Evolutionary conservation across 2,797 vertebrate species (phyloP), one percentile per base, ranked within the genome.

Genomic region (Poecilia picta): DNA sequence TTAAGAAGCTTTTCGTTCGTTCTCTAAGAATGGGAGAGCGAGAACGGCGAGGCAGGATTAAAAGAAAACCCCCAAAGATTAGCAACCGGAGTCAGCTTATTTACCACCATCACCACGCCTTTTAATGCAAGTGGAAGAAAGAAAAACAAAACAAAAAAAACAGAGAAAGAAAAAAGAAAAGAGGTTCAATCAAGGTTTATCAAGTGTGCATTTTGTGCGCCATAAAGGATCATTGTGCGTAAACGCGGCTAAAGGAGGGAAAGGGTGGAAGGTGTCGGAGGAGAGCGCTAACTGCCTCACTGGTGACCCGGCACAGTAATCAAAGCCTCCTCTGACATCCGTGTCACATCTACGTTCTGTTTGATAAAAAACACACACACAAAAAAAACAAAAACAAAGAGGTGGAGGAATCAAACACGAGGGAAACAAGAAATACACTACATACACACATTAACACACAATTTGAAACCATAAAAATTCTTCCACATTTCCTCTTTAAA

Each of bases 311-410:
- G 96, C 82, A 96, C 96, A 78, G 96, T 96, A 88, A 94, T 92
- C 95, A 96, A 94, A 91, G 96, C 96, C 88, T 96, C 96, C 92
- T 95, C 89, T 89, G 96, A 91, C 95, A 95, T 93, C 95, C 96
- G 95, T 43, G 95, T 94, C 91, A 96, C 95, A 25, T 96, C 93
- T 95, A 96, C 95, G 91, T 96, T 96, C 96, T 96, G 96, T 95
- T 94, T 89, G 87, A 92, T 90, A 87, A 83, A 79, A 62, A 28
- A 28, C 28, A 57, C 11, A 88, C 7, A 41, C 39, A 41, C 39
- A 41, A 8, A 41, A 39, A 39, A 75, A 85, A 31, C n/a, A 59
- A 59, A 74, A 74, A 84, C 70, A 91, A 25, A 89, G 43, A 87
- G 77, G 87, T 84, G 78, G 70, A 78, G 80, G 85, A 51, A 81